Evolutionary conservation across 2,888 invertebrate genomes (phyloP).

Genomic region (Cyclophora albipunctata): DNA sequence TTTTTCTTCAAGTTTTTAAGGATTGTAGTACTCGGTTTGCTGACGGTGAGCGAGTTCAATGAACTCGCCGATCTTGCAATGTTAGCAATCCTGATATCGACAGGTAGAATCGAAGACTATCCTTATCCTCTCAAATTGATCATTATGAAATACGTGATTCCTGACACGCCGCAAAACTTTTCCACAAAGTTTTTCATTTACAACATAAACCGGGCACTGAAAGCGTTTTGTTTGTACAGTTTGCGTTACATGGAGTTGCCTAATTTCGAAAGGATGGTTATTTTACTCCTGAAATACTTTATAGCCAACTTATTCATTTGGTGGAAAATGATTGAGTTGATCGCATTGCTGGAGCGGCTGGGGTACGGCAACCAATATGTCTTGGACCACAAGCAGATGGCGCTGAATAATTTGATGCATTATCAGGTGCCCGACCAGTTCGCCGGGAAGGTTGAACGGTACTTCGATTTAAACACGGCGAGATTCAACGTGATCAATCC

Average conservation of each 20-base stretch:
- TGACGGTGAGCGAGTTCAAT: slow-evolving; percentile 23
- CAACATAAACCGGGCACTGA: too few relatives aligned
- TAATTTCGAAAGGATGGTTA: too few relatives aligned
- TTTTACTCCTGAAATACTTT: slow-evolving; percentile 18
- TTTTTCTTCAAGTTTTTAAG: slow-evolving; percentile 23
- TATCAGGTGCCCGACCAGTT: slow-evolving; percentile 25
- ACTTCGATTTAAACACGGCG: slow-evolving; percentile 21
- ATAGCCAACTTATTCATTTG: slow-evolving; percentile 26
- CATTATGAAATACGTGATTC: too few relatives aligned
- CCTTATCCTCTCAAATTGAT: slow-evolving; percentile 2
- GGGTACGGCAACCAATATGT: slow-evolving; percentile 17
- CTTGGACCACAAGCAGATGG: slow-evolving; percentile 6
- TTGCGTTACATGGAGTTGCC: too few relatives aligned
- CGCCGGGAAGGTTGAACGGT: slow-evolving; percentile 17
- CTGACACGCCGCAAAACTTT: too few relatives aligned
- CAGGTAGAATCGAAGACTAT: slow-evolving; percentile 1
- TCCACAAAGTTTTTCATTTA: too few relatives aligned
- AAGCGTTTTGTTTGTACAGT: too few relatives aligned
- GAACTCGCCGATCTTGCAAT: slow-evolving; percentile 18
- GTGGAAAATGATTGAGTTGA: slow-evolving; percentile 29
- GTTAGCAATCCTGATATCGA: slow-evolving; percentile 13
- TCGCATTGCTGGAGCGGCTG: slow-evolving; percentile 16
- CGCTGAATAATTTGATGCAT: slow-evolving; percentile 13
- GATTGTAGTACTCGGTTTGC: slow-evolving; percentile 20
- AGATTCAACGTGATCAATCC: slow-evolving; percentile 15